These are phyloP conservation scores for Ochlodes sylvanus DNA, from an alignment of 2,888 invertebrate genomes.

Conservation along the genomic window DNA sequence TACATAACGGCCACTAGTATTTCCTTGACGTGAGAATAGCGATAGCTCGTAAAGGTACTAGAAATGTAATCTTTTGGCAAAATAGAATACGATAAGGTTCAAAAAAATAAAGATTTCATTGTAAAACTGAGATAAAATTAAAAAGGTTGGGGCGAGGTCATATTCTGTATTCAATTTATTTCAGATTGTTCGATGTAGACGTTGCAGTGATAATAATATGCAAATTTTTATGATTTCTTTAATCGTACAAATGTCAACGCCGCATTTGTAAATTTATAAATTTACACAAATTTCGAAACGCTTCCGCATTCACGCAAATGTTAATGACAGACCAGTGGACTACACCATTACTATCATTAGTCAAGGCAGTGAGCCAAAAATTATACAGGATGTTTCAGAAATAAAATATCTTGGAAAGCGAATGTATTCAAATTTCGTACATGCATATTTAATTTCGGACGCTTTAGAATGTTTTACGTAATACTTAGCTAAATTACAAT, in stretches of 20 bases:
- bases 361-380: constrained; percentile 1
- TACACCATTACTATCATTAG: not conserved
- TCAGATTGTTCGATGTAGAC: not conserved
- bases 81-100: too few species aligned
- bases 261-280: not conserved
- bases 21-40: constrained; percentile 3
- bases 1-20: constrained; percentile 22
- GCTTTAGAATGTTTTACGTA: not conserved
- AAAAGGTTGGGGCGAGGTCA: not conserved
- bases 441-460: not conserved
- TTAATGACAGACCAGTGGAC: constrained; percentile 13
- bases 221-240: not conserved
- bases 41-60: not conserved
- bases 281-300: constrained; percentile 1
- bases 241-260: constrained; percentile 9
- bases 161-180: not conserved
- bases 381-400: not conserved
- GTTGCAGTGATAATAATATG: not conserved
- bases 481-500: constrained; percentile 10
- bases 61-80: not conserved
- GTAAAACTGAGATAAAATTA: not conserved
- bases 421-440: constrained; percentile 2
- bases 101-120: not conserved
- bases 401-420: constrained; percentile 13
- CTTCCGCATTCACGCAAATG: constrained; percentile 20